Evolutionary conservation across 2,888 invertebrate genomes (phyloP).

Genomic region (Rhopalosiphum nymphaeae): DNA sequence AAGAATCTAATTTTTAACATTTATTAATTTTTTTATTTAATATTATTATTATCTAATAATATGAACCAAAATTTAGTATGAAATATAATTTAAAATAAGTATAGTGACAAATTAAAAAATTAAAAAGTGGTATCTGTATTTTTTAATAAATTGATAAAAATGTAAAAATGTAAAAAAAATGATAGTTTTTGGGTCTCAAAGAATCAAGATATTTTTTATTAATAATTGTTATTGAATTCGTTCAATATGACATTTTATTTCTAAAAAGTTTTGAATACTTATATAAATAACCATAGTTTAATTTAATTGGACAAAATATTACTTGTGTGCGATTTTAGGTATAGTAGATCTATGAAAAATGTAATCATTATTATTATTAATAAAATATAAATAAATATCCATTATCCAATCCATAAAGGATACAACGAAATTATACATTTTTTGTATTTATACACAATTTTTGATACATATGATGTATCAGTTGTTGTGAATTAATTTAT

Average conservation of each 20-base stretch:
- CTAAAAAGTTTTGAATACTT: neutral
- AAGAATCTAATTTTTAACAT: neutral
- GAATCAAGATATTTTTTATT: neutral
- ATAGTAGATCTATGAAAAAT: neutral
- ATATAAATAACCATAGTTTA: neutral
- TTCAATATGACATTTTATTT: neutral
- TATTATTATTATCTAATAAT: neutral
- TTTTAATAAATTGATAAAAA: neutral
- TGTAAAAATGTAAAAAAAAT: neutral
- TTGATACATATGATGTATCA: no score
- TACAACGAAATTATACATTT: accelerated
- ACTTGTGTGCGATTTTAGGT: neutral
- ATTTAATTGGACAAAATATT: neutral
- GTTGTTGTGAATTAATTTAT: neutral
- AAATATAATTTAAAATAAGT: neutral
- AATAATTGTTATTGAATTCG: neutral
- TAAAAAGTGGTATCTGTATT: neutral
- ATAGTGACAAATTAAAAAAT: neutral
- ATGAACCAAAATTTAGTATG: neutral
- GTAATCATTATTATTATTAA: neutral
- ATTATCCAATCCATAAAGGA: neutral
- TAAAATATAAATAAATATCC: neutral
- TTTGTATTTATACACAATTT: neutral
- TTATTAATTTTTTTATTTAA: neutral
- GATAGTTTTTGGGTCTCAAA: neutral